A percentile compares a stretch with the other conserved stretches of the same genome.
Conservation (phyloP, 2,113 vertebrate species). For the Pseudorhombus dupliciocellatus region DNA sequence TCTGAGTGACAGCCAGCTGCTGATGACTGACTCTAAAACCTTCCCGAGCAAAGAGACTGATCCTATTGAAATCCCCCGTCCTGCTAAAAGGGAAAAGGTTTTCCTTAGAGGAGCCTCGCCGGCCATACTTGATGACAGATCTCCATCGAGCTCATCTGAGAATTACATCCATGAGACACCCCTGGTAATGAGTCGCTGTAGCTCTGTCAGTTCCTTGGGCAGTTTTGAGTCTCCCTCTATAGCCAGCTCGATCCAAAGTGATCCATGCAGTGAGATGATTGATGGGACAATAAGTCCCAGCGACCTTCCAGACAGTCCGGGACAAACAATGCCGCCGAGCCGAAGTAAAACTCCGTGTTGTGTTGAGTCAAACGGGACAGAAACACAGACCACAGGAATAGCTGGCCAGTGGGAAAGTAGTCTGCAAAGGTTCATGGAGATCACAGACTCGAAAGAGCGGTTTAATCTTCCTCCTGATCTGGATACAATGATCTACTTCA, state of each 20-base stretch:
- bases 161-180: slow-evolving; percentile 97
- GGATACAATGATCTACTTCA: slow-evolving; percentile 97
- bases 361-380: slow-evolving; percentile 79
- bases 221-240: slow-evolving; percentile 97
- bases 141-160: slow-evolving; percentile 94
- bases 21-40: slow-evolving; percentile 81
- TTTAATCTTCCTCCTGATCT: slow-evolving; percentile 92
- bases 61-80: slow-evolving; percentile 84
- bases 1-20: slow-evolving; percentile 77
- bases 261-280: slow-evolving; percentile 96
- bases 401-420: slow-evolving; percentile 94
- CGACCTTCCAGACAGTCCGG: slow-evolving; percentile 96
- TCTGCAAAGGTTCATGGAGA: slow-evolving; percentile 94
- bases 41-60: slow-evolving; percentile 72
- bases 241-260: slow-evolving; percentile 97
- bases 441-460: slow-evolving; percentile 93
- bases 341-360: slow-evolving; percentile 95
- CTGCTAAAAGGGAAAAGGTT: slow-evolving; percentile 75
- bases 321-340: slow-evolving; percentile 98
- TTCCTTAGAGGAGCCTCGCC: slow-evolving; percentile 81
- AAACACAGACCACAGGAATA: slow-evolving; percentile 83
- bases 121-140: slow-evolving; percentile 85
- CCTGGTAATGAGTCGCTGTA: slow-evolving; percentile 95
- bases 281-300: slow-evolving; percentile 97
- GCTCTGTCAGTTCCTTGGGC: slow-evolving; percentile 95